Conservation (phyloP, 2,888 invertebrate species). For the Girardia tigrina region DNA sequence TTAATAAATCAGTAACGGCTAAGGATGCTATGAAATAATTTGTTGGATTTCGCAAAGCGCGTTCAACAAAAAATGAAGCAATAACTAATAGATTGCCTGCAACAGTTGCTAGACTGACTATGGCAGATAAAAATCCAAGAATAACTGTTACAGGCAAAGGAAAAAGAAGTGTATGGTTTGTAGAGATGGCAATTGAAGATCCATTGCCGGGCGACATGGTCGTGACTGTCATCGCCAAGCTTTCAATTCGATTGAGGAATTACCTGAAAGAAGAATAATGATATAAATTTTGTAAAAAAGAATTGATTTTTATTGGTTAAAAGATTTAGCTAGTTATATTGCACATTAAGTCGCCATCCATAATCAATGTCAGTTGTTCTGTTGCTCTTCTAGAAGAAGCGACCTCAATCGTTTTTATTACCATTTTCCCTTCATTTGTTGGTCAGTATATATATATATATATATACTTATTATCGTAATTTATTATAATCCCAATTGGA, state of each 20-base stretch:
- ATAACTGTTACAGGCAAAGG: background rate
- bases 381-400: background rate
- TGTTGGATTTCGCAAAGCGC: constrained; percentile 78
- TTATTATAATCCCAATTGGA: too few relatives aligned
- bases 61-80: constrained; percentile 79
- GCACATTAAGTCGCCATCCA: background rate
- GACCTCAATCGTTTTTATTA: background rate
- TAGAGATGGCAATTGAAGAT: background rate
- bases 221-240: background rate
- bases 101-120: constrained; percentile 36
- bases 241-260: too few relatives aligned
- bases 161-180: constrained; percentile 23
- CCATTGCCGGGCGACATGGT: too few relatives aligned
- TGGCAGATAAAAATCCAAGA: constrained; percentile 5
- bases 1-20: constrained; percentile 87
- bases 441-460: background rate
- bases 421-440: background rate
- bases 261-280: background rate
- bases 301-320: background rate
- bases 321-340: background rate
- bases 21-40: constrained; percentile 98
- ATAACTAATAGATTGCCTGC: constrained; percentile 81
- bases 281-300: background rate
- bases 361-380: background rate
- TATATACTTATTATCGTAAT: background rate